These are phyloP conservation scores for Polydesmus complanatus DNA, from an alignment of 2,888 invertebrate species.

Conservation along the genomic window DNA sequence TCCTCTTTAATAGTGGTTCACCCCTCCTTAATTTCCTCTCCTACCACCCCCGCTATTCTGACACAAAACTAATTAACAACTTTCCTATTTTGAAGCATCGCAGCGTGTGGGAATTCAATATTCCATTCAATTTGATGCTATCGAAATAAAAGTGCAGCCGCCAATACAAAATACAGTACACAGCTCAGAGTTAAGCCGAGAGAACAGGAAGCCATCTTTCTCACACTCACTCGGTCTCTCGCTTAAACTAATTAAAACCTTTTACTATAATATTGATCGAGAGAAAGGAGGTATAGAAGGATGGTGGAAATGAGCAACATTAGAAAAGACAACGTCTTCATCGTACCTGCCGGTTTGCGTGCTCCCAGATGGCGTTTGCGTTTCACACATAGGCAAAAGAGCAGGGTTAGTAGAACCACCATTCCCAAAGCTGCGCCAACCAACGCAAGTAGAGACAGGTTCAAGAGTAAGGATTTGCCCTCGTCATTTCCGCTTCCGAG, in stretches of 20 bases:
- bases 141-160: neutral
- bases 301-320: no score
- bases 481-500: neutral
- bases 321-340: no score
- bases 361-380: conserved; percentile 4
- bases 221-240: no score
- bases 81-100: neutral
- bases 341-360: conserved; percentile 8
- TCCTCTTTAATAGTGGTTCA: neutral
- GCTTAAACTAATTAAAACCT: neutral
- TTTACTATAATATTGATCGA: neutral
- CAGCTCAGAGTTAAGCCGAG: neutral
- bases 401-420: conserved; percentile 10
- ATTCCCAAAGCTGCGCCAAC: conserved; percentile 11
- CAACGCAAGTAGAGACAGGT: conserved; percentile 11
- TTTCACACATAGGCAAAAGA: conserved; percentile 8
- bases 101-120: neutral
- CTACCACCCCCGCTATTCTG: neutral
- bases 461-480: conserved; percentile 2
- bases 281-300: no score
- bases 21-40: no score
- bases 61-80: neutral
- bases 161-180: neutral
- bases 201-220: neutral
- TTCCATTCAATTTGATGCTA: neutral